Evolutionary conservation across 2,113 vertebrate genomes (phyloP).

Genomic region (Brachirus orientalis): DNA sequence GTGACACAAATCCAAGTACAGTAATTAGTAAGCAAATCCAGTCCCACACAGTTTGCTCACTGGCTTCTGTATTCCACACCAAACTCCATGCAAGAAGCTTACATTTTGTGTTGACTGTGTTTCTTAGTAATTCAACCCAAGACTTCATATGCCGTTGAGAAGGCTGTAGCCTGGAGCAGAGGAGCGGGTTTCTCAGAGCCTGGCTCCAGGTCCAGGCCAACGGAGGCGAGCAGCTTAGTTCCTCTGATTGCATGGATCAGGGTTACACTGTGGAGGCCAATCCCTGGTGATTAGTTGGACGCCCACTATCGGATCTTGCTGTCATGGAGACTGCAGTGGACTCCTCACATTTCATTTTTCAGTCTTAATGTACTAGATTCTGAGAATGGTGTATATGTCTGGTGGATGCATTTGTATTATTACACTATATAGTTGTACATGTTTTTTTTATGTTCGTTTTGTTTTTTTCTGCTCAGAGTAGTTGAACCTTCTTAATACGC

Average conservation of each 20-base stretch:
- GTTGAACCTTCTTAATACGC: neutral
- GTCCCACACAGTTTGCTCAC: slow-evolving; percentile 64
- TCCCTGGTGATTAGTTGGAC: slow-evolving; percentile 45
- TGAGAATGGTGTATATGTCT: slow-evolving; percentile 19
- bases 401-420: slow-evolving; percentile 1
- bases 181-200: slow-evolving; percentile 10
- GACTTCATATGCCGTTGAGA: slow-evolving; percentile 44
- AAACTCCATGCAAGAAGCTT: slow-evolving; percentile 32
- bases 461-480: neutral
- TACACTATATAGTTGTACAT: neutral
- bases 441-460: neutral
- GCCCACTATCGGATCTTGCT: slow-evolving; percentile 53
- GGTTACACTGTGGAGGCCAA: slow-evolving; percentile 52
- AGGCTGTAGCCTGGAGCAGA: slow-evolving; percentile 33
- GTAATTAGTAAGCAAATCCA: slow-evolving; percentile 54
- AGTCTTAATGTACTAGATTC: slow-evolving; percentile 21
- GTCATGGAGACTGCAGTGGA: slow-evolving; percentile 65
- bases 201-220: slow-evolving; percentile 35
- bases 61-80: slow-evolving; percentile 31
- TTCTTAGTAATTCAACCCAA: slow-evolving; percentile 36
- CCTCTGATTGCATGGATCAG: slow-evolving; percentile 47
- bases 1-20: slow-evolving; percentile 38
- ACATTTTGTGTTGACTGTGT: slow-evolving; percentile 32
- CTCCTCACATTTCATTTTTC: slow-evolving; percentile 41
- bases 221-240: slow-evolving; percentile 24